phyloP scores from a whole-genome alignment of 2,113 vertebrate genomes.

The Cynoglossus semilaevis region DNA sequence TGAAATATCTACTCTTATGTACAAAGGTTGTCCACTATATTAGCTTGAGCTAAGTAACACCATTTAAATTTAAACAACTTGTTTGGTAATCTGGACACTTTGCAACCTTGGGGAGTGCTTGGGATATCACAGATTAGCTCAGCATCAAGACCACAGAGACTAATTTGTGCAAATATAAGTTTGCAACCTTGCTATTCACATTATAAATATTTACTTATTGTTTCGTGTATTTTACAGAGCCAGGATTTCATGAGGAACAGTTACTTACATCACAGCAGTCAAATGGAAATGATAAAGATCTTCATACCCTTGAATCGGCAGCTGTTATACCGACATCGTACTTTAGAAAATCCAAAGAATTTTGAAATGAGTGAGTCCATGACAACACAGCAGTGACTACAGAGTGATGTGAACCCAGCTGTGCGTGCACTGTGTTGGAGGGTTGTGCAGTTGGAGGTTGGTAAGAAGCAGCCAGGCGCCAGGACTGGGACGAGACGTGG shows the following conservation, averaged over 20 bases:
- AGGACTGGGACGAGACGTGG: conserved; percentile 34
- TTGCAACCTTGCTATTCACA: conserved; percentile 62
- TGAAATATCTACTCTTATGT: conserved; percentile 73
- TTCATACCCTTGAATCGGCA: conserved; percentile 43
- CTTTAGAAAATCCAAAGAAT: conserved; percentile 30
- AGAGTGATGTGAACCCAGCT: conserved; percentile 36
- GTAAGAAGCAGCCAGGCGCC: conserved; percentile 43
- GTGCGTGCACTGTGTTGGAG: conserved; percentile 45
- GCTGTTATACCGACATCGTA: conserved; percentile 27
- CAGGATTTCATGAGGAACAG: conserved; percentile 44
- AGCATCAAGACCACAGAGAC: conserved; percentile 66
- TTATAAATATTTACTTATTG: conserved; percentile 37
- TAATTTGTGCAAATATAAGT: conserved; percentile 60
- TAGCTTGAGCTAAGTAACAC: conserved; percentile 61
- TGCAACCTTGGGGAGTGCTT: conserved; percentile 52
- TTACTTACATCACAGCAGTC: conserved; percentile 44
- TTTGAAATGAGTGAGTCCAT: conserved; percentile 36
- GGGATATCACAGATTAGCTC: conserved; percentile 49
- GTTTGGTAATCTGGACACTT: conserved; percentile 59
- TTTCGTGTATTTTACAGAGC: conserved; percentile 36
- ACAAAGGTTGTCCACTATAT: conserved; percentile 73
- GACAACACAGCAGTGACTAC: conserved; percentile 22
- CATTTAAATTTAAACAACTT: conserved; percentile 61
- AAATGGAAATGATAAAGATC: conserved; percentile 32
- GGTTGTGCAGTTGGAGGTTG: conserved; percentile 35